Conservation (phyloP, 2,797 vertebrate species). For the Mus caroli region DNA sequence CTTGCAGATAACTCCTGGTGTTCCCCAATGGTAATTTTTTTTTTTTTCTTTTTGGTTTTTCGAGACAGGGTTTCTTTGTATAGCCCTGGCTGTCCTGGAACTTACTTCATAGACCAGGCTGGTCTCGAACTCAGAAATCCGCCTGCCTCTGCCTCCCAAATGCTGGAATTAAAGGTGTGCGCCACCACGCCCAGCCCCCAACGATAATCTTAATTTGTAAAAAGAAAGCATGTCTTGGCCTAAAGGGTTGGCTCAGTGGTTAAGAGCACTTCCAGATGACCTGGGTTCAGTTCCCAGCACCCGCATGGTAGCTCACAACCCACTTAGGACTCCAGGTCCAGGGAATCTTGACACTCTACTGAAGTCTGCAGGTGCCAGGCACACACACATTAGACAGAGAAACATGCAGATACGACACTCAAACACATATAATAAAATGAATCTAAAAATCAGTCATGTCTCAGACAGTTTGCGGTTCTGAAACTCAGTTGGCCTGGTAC, state of each 20-base stretch:
- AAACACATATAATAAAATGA: background rate
- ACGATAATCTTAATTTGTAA: background rate
- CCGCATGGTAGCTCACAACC: background rate
- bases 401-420: background rate
- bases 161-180: no score
- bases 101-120: no score
- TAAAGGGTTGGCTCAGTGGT: background rate
- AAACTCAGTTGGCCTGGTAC: background rate
- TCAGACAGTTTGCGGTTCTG: background rate
- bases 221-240: background rate
- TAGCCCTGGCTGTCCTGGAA: no score
- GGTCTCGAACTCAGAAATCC: no score
- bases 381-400: background rate
- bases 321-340: background rate
- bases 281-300: background rate
- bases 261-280: background rate
- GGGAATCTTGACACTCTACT: background rate
- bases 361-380: background rate
- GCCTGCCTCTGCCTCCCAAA: no score
- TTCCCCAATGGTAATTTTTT: background rate
- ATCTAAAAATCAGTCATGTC: background rate
- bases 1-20: background rate
- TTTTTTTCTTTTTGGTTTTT: no score
- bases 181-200: no score
- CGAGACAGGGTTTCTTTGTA: no score